Conservation (phyloP, 2,888 invertebrate species). For the Tachina lurida region DNA sequence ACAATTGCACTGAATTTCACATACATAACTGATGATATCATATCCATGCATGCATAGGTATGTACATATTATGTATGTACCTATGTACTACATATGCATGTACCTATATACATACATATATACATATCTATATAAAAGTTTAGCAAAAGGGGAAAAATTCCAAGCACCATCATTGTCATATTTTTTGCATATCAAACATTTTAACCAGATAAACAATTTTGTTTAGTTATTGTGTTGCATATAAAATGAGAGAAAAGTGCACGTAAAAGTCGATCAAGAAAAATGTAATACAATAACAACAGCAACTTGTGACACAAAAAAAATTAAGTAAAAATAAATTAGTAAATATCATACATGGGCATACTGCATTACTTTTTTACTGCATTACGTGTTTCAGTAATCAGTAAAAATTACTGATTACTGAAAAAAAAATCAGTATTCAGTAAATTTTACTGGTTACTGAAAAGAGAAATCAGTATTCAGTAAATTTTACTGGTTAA, state of each 20-base stretch:
- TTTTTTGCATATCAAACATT: conserved; percentile 39
- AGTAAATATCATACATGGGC: no score
- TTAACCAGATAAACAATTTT: conserved; percentile 12
- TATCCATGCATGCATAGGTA: neutral
- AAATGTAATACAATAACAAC: neutral
- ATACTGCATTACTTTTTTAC: no score
- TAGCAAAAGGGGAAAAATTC: neutral
- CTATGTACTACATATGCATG: neutral
- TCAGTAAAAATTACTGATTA: no score
- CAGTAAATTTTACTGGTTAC: no score
- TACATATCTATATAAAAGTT: conserved; percentile 12
- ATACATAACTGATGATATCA: neutral
- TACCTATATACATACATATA: neutral
- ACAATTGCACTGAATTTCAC: neutral
- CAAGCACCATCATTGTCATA: conserved; percentile 49
- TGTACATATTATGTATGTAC: neutral
- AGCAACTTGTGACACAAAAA: conserved; percentile 5
- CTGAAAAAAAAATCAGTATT: no score
- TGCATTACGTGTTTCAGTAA: no score
- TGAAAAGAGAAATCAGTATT: no score
- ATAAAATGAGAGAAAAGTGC: conserved; percentile 43
- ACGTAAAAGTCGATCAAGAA: conserved; percentile 10
- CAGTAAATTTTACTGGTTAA: no score
- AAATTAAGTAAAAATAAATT: no score
- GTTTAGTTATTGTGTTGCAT: conserved; percentile 37